Percentiles rank a stretch among this genome's conserved stretches.
Conservation (phyloP, 2,888 invertebrate genomes). For the Nomada ruficornis region DNA sequence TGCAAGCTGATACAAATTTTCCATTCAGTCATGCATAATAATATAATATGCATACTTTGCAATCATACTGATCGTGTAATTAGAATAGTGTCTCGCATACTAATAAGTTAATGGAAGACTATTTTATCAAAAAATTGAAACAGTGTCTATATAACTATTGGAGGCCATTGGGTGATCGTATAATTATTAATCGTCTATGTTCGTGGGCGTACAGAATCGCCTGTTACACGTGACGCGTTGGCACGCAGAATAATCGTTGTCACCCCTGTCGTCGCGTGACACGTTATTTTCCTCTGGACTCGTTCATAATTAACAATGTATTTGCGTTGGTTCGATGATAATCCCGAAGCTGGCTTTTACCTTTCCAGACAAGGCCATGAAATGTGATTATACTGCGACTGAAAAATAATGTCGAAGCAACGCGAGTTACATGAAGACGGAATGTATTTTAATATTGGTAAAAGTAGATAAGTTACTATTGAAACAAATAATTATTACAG, state of each 20-base stretch:
- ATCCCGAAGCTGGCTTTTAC: conserved; percentile 54
- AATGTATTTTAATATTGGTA: too few relatives aligned
- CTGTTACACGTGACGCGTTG: conserved; percentile 62
- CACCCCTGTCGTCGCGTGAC: conserved; percentile 62
- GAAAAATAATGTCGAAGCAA: conserved; percentile 18
- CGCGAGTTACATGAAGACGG: background rate
- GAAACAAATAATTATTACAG: too few relatives aligned
- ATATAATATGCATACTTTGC: too few relatives aligned
- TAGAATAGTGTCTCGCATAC: background rate
- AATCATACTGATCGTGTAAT: too few relatives aligned
- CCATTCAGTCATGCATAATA: too few relatives aligned
- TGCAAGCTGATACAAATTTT: too few relatives aligned
- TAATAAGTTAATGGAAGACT: background rate
- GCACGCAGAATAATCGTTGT: conserved; percentile 64
- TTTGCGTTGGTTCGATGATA: conserved; percentile 63
- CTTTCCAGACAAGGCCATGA: background rate
- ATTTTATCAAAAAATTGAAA: background rate
- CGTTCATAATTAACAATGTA: conserved; percentile 70
- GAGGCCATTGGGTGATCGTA: conserved; percentile 56
- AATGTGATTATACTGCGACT: conserved; percentile 17
- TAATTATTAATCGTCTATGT: conserved; percentile 68
- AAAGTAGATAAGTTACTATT: too few relatives aligned
- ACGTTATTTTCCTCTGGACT: conserved; percentile 66
- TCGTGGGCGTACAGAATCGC: conserved; percentile 53
- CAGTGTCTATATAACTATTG: conserved; percentile 27